Conservation (phyloP, 2,113 vertebrate genomes). For the Bothrops jararaca region DNA sequence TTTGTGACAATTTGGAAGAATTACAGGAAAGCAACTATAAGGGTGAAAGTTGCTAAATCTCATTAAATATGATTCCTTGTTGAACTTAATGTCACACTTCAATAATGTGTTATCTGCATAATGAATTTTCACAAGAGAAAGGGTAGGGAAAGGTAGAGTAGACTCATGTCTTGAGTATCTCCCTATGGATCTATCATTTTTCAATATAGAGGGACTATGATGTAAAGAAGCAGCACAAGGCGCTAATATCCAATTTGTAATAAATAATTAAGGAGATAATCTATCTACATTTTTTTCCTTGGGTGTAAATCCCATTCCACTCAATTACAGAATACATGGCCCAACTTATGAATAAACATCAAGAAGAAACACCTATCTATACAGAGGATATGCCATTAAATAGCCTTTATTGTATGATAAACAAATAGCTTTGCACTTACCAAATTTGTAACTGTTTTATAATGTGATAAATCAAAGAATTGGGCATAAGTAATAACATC, state of each 20-base stretch:
- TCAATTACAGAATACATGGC: not conserved
- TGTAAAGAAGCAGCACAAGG: not conserved
- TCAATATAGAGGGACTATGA: not conserved
- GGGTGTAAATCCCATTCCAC: not conserved
- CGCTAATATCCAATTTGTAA: not conserved
- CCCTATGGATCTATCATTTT: not conserved
- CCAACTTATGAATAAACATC: not conserved
- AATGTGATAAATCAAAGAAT: not conserved
- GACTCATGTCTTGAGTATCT: not conserved
- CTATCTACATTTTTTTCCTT: not conserved
- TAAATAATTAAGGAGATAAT: not conserved
- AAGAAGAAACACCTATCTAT: not conserved
- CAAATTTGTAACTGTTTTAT: not conserved
- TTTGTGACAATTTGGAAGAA: constrained; percentile 10
- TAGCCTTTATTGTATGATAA: not conserved
- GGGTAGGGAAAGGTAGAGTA: not conserved
- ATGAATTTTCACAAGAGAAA: constrained; percentile 3
- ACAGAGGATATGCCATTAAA: not conserved
- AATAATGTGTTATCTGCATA: not conserved
- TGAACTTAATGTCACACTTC: constrained; percentile 3
- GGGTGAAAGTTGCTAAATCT: constrained; percentile 15
- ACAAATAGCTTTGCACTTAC: not conserved
- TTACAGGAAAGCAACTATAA: not conserved
- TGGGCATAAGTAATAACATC: not conserved
- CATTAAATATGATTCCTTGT: constrained; percentile 22